Evolutionary conservation across 2,888 invertebrate genomes (phyloP).

Genomic region (Cremastobaeus sp.): DNA sequence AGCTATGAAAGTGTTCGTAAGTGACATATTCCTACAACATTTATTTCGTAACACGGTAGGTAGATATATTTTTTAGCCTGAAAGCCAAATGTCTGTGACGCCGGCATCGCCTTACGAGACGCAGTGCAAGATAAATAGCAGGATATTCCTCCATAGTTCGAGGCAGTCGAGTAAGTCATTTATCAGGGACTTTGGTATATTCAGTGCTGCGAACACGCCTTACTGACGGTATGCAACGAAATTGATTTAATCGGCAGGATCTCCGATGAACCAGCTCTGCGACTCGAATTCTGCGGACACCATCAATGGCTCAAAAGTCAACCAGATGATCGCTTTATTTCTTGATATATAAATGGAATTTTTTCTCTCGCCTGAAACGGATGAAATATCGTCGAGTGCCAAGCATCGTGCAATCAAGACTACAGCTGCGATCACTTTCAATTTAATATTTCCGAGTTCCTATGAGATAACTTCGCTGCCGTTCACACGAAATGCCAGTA

Average conservation of each 20-base stretch:
- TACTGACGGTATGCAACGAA: constrained; percentile 3
- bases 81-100: constrained; percentile 29
- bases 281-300: neutral
- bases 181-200: constrained; percentile 25
- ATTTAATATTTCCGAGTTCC: neutral
- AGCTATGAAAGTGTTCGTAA: neutral
- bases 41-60: constrained; percentile 7
- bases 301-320: neutral
- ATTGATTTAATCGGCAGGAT: constrained; percentile 20
- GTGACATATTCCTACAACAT: constrained; percentile 9
- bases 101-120: constrained; percentile 18
- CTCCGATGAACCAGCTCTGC: neutral
- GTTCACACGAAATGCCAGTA: too few species aligned
- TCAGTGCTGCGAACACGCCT: constrained; percentile 10
- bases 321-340: neutral
- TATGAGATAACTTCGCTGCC: too few species aligned
- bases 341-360: neutral
- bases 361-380: neutral
- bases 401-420: too few species aligned
- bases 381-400: neutral
- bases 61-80: constrained; percentile 10
- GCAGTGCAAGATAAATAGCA: constrained; percentile 28
- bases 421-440: neutral
- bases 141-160: constrained; percentile 4
- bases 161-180: constrained; percentile 12